These are phyloP conservation scores for Lates japonicus DNA, from an alignment of 2,797 vertebrate genomes.

Conservation along the genomic window DNA sequence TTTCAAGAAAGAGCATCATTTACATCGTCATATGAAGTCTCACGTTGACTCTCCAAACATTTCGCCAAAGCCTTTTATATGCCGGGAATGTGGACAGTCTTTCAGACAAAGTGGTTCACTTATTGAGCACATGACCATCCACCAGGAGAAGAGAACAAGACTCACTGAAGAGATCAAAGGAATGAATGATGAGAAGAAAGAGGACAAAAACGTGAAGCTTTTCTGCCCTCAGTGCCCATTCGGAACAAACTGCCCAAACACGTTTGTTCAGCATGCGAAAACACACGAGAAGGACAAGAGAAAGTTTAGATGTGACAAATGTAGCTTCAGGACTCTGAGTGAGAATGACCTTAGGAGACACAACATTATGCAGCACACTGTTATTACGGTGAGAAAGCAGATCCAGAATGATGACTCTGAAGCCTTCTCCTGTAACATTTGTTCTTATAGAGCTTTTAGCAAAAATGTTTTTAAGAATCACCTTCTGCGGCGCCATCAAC, in stretches of 20 bases:
- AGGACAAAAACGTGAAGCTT: constrained; percentile 90
- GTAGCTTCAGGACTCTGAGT: constrained; percentile 93
- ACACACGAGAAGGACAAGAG: constrained; percentile 97
- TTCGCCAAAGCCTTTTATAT: constrained; percentile 94
- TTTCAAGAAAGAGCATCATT: constrained; percentile 94
- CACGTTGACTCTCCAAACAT: constrained; percentile 90
- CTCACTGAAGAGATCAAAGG: constrained; percentile 91
- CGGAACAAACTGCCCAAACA: constrained; percentile 96
- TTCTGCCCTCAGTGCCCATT: constrained; percentile 97
- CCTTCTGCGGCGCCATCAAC: constrained; percentile 89
- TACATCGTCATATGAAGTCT: constrained; percentile 93
- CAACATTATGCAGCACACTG: constrained; percentile 90
- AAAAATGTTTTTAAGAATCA: constrained; percentile 94
- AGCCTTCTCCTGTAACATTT: constrained; percentile 89
- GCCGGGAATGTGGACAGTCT: constrained; percentile 94
- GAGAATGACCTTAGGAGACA: constrained; percentile 93
- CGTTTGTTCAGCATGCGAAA: constrained; percentile 97
- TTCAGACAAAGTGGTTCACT: constrained; percentile 93
- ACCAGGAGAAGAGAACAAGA: constrained; percentile 91
- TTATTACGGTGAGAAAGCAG: constrained; percentile 85
- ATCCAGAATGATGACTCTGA: constrained; percentile 75
- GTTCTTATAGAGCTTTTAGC: constrained; percentile 91
- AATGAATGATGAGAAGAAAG: constrained; percentile 90
- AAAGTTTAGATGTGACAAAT: constrained; percentile 95
- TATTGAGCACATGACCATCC: constrained; percentile 95